A percentile compares a stretch with the other conserved stretches of the same genome.
Conservation (phyloP, 1,140 invertebrate species). For the Grapholita molesta region DNA sequence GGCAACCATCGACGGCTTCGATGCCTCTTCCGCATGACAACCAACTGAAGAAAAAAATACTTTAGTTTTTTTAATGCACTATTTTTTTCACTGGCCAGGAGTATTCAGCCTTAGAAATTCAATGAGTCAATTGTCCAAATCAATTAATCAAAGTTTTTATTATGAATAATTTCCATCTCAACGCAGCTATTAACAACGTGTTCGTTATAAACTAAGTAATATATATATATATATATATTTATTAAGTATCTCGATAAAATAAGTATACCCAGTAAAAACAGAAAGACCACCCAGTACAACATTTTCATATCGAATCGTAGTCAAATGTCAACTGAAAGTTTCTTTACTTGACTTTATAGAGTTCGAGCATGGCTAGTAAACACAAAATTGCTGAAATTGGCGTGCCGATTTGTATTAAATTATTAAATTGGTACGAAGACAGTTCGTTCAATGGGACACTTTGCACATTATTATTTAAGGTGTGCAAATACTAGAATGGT, state of each 20-base stretch:
- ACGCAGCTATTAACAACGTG: no score
- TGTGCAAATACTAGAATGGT: no score
- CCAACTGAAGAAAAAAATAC: not conserved
- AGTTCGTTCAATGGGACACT: not conserved
- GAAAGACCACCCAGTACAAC: not conserved
- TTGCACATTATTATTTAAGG: not conserved
- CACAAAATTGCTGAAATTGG: not conserved
- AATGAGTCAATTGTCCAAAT: no score
- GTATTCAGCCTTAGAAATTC: no score
- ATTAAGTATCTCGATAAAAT: not conserved
- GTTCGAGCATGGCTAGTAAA: not conserved
- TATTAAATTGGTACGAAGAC: not conserved
- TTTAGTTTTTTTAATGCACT: not conserved
- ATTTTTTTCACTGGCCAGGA: no score
- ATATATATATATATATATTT: no score
- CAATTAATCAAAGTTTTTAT: no score
- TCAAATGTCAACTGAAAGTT: not conserved
- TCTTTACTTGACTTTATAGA: not conserved
- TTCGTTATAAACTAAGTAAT: no score
- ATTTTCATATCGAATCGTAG: not conserved
- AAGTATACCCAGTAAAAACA: not conserved
- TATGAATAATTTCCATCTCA: no score
- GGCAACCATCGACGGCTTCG: slow-evolving; percentile 28
- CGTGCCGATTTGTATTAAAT: not conserved
- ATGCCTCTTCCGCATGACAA: slow-evolving; percentile 25